Conservation (phyloP, 2,113 vertebrate genomes). For the Brachyhypopomus gauderio region DNA sequence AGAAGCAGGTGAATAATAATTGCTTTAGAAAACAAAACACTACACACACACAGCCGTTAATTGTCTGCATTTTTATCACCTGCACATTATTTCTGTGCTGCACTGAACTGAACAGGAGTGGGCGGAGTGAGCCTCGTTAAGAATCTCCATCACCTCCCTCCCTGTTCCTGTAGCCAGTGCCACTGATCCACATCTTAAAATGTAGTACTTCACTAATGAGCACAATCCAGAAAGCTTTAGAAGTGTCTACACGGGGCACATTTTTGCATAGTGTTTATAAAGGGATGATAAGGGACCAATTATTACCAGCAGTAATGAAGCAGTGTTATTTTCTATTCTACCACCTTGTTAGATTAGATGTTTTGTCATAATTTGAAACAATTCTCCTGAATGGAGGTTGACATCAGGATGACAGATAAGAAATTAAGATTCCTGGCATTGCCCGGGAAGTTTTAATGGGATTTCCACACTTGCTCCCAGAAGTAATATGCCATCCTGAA, state of each 20-base stretch:
- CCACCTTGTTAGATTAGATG: not conserved
- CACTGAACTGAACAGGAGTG: not conserved
- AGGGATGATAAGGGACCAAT: not conserved
- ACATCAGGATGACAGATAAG: conserved; percentile 8
- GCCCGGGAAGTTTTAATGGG: not conserved
- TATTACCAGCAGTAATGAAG: not conserved
- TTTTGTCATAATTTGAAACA: not conserved
- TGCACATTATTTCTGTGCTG: not conserved
- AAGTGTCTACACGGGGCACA: not conserved
- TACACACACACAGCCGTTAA: not conserved
- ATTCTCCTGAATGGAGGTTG: not conserved
- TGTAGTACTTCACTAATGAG: conserved; percentile 20
- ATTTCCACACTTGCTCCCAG: not conserved
- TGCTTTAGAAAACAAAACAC: not conserved
- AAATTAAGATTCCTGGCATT: not conserved
- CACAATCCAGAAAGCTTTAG: not conserved
- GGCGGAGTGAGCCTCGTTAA: conserved; percentile 15
- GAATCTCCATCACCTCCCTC: not conserved
- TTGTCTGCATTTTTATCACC: not conserved
- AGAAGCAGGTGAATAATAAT: not conserved
- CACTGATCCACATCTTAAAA: conserved; percentile 9
- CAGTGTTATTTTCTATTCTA: not conserved
- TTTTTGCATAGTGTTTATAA: conserved; percentile 9
- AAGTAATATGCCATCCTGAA: too few relatives aligned
- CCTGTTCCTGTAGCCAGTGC: not conserved